Conservation (phyloP, 2,888 invertebrate genomes). For the Melanostoma scalare region DNA sequence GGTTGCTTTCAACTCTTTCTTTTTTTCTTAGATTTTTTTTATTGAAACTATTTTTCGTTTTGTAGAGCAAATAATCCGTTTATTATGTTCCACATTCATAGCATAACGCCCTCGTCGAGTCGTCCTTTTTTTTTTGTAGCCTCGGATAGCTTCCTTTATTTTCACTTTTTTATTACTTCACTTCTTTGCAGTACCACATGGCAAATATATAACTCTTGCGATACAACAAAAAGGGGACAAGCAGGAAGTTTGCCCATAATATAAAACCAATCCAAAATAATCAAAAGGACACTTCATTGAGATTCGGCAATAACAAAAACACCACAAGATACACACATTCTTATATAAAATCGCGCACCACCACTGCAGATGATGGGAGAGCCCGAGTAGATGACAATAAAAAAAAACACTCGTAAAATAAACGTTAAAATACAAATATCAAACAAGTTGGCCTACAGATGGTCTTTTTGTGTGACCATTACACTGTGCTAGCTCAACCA, state of each 20-base stretch:
- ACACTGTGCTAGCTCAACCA: constrained; percentile 46
- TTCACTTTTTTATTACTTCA: constrained; percentile 31
- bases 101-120: constrained; percentile 67
- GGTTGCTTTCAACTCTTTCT: constrained; percentile 37
- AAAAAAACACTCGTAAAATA: constrained; percentile 20
- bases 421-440: constrained; percentile 66
- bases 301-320: constrained; percentile 30
- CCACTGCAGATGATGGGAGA: constrained; percentile 6
- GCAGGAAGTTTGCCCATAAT: constrained; percentile 60
- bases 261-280: constrained; percentile 60
- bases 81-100: constrained; percentile 67
- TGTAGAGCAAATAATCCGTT: constrained; percentile 67
- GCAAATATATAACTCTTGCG: constrained; percentile 49
- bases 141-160: constrained; percentile 35
- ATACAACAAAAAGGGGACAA: constrained; percentile 45
- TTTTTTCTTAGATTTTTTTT: constrained; percentile 25
- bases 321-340: constrained; percentile 9
- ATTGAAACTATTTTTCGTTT: constrained; percentile 24
- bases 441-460: constrained; percentile 72
- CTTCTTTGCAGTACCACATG: constrained; percentile 35
- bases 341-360: constrained; percentile 41
- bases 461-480: constrained; percentile 61
- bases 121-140: constrained; percentile 39
- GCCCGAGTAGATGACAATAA: constrained; percentile 28
- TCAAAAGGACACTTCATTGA: constrained; percentile 59